phyloP scores from a whole-genome alignment of 2,888 invertebrate genomes.

The Lepidocyrtoides sp. region DNA sequence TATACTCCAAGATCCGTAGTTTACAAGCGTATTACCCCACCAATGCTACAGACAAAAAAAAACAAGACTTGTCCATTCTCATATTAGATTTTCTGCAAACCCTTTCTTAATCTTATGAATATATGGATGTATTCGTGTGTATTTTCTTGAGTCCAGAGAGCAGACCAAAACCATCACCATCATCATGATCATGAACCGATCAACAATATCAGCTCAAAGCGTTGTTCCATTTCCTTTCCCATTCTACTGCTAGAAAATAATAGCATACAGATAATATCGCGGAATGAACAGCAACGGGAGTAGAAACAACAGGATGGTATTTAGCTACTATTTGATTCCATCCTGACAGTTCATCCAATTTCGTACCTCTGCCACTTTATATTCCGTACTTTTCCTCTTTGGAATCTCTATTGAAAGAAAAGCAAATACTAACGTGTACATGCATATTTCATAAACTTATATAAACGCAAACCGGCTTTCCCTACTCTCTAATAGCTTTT shows the following conservation, averaged over 20 bases:
- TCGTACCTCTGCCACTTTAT: slow-evolving; percentile 37
- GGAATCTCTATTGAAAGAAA: not conserved
- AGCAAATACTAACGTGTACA: slow-evolving; percentile 39
- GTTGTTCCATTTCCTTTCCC: slow-evolving; percentile 39
- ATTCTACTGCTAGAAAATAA: slow-evolving; percentile 20
- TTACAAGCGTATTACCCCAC: slow-evolving; percentile 38
- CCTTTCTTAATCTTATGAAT: slow-evolving; percentile 23
- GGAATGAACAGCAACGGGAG: slow-evolving; percentile 24
- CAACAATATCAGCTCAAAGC: slow-evolving; percentile 59
- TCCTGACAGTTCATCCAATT: slow-evolving; percentile 79
- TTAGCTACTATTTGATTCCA: slow-evolving; percentile 69
- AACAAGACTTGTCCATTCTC: slow-evolving; percentile 15
- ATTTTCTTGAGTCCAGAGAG: not conserved
- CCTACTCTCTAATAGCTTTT: slow-evolving; percentile 29
- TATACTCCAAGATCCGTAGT: not conserved
- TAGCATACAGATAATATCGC: slow-evolving; percentile 59
- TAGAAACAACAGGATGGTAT: slow-evolving; percentile 61
- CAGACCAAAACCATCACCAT: not conserved
- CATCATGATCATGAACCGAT: slow-evolving; percentile 36
- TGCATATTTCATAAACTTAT: not conserved
- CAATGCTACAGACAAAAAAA: not conserved
- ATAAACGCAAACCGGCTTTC: not conserved
- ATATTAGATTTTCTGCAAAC: slow-evolving; percentile 59
- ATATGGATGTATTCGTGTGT: slow-evolving; percentile 19
- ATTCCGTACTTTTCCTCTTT: not conserved